These are phyloP conservation scores for Clistopyga incitator DNA, from an alignment of 2,888 invertebrate genomes.

Conservation along the genomic window DNA sequence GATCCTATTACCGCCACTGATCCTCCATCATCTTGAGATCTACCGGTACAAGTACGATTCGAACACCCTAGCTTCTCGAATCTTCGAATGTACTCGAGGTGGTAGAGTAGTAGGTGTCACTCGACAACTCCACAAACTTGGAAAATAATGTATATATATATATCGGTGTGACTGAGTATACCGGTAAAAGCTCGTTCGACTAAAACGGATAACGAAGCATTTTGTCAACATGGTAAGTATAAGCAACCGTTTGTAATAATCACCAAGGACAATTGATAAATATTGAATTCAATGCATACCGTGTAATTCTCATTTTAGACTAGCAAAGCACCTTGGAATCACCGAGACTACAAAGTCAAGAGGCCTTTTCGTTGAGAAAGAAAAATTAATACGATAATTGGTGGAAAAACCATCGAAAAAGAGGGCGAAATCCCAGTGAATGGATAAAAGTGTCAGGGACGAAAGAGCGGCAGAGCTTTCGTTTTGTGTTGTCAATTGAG, in stretches of 20 bases:
- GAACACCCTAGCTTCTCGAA: background rate
- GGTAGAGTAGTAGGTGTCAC: no score
- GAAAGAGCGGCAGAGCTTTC: conserved; percentile 29
- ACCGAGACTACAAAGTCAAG: background rate
- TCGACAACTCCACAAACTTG: no score
- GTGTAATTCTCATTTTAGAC: background rate
- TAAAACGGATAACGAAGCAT: background rate
- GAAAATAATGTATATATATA: no score
- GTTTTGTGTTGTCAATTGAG: conserved; percentile 41
- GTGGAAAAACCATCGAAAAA: background rate
- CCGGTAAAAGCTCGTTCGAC: no score
- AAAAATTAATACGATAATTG: background rate
- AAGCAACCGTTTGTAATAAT: background rate
- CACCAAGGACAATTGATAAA: background rate
- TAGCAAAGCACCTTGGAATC: background rate
- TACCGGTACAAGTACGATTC: background rate
- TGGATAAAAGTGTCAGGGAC: conserved; percentile 39
- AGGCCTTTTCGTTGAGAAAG: background rate
- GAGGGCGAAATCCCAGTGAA: conserved; percentile 26
- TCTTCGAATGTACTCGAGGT: background rate
- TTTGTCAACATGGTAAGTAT: background rate
- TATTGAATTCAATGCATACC: background rate
- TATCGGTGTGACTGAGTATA: no score
- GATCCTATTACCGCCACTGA: conserved; percentile 42
- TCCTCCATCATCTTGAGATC: conserved; percentile 20